Base-by-base conservation (phyloP, 2,888 invertebrate genomes). In the Drosophila sordidula region DNA sequence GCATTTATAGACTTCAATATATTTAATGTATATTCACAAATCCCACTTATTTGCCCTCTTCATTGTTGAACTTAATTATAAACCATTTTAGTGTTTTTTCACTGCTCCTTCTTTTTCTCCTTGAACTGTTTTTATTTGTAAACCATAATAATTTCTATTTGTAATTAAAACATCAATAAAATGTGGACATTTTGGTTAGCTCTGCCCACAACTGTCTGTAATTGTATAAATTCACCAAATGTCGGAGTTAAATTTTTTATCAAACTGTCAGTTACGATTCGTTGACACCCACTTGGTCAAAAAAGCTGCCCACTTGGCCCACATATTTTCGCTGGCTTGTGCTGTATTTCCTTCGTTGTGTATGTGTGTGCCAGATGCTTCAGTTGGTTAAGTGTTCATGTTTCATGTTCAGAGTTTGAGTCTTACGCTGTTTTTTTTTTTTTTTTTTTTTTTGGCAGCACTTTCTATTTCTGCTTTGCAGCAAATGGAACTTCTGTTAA, bases 221-320 rank as follows among this genome's bases (percentile, higher is more conserved):
- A 46, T 41, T 55, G 44, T 34, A 32, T 39, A 25, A 22, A 34
- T 36, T 29, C 12, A 22, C 9, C 11, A 57, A 12, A 14, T 16
- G 14, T 4, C 6, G 29, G 6, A 41, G 26, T 34, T 29, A 38
- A 11, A 12, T 18, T 22, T 22, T 36, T 29, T 34, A 18, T n/a
- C 12, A 38, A 34, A 36, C 36, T 41, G 36, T 56, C 46, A 18
- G 26, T 34, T 32, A 16, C 26, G 29, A 44, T 44, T 0, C 44
- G 44, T 39, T 65, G 32, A 38, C 63, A 51, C 49, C 47, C 70
- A 70, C 56, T 61, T 50, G 56, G 65, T 67, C 57, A 55, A 44
- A 55, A 18, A 18, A 49, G 49, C 54, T 74, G 70, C 41, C 51
- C 68, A 72, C 76, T 76, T 72, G 72, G 59, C 69, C 72, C 59